Evolutionary conservation across 1,140 invertebrate genomes (phyloP), one percentile per base, ranked within the genome.

Genomic region (Anastrepha obliqua): DNA sequence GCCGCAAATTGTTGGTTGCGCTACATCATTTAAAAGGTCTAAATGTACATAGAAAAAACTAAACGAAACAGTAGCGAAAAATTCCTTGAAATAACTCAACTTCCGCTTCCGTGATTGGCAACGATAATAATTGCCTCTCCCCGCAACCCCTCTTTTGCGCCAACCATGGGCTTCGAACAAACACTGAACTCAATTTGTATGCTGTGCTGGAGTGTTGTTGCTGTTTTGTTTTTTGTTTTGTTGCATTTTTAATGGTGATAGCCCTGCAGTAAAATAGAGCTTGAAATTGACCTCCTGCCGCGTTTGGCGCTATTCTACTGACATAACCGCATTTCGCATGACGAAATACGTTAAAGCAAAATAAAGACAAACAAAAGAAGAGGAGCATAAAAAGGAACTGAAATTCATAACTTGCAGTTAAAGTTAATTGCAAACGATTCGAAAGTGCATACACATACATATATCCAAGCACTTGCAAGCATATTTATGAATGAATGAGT

Each of bases 81-180:
- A 39, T 44, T 81, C 5, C 47, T 55, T 81, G 55, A 81, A 81
- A 81, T 81, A 81, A 81, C 47, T 81, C 74, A 81, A 81, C 74
- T 81, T 81, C 74, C 74, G 74, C 47, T 81, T 81, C 74, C 74
- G 47, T 81, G 74, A 81, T 81, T 81, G 74, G 74, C 74, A 81
- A 81, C 47, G 74, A 81, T 81, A 81, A 81, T 55, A 81, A 17
- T 81, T 51, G 67, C 42, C 39, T 74, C 44, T 74, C 39, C 39
- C 67, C 17, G 39, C 13, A 17, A 39, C 17, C 67, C 29, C 15
- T 44, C 42, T 74, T 44, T n/a, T 47, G 44, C 6, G 11, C 4
- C 3, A 47, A 42, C 42, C 11, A 42, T 17, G 6, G 44, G 44
- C 39, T 29, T 47, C 67, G 44, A 39, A 39, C 65, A 67, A 39